Evolutionary conservation across 2,888 invertebrate genomes (phyloP).

Genomic region (Fissipunctia ypsillon): DNA sequence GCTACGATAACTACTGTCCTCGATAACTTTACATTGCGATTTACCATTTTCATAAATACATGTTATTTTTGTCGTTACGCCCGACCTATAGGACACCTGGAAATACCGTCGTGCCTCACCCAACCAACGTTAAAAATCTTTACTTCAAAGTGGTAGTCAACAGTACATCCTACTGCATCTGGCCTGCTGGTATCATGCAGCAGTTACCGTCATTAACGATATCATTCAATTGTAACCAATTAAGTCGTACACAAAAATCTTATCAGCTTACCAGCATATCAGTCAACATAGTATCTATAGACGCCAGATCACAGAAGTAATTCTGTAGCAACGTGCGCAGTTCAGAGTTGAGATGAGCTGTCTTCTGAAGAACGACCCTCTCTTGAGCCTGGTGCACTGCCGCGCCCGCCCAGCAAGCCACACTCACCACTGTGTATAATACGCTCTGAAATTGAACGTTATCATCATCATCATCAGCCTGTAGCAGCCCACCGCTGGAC

Average conservation of each 20-base stretch:
- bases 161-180: not conserved
- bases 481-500: too few relatives aligned
- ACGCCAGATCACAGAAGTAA: conserved; percentile 90
- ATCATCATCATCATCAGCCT: not conserved
- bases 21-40: not conserved
- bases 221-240: conserved; percentile 7
- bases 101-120: not conserved
- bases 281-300: conserved; percentile 90
- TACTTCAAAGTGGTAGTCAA: not conserved
- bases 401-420: conserved; percentile 88
- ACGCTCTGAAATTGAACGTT: conserved; percentile 72
- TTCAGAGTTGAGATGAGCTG: conserved; percentile 85
- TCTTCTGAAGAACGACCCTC: conserved; percentile 83
- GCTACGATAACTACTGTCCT: not conserved
- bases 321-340: conserved; percentile 82
- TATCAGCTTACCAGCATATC: conserved; percentile 89
- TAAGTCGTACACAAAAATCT: not conserved
- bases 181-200: not conserved
- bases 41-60: not conserved
- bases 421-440: conserved; percentile 83
- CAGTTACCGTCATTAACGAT: not conserved
- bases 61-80: not conserved
- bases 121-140: not conserved
- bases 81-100: not conserved
- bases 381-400: conserved; percentile 88